Conservation (phyloP, 2,888 invertebrate genomes). For the Hoplodrina blanda region DNA sequence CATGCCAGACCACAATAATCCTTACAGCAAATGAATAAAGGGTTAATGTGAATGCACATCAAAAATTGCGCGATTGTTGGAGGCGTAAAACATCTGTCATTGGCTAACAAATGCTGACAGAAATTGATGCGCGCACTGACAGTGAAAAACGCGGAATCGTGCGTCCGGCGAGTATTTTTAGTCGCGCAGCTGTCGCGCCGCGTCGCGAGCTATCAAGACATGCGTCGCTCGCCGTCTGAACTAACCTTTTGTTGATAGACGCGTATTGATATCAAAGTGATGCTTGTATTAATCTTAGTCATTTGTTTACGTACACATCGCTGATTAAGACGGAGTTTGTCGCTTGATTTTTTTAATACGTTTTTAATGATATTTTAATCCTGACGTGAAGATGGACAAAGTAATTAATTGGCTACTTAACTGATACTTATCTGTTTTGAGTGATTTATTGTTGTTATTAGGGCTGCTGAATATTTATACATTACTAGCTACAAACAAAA, state of each 20-base stretch:
- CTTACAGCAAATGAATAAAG: conserved; percentile 60
- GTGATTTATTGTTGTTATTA: conserved; percentile 28
- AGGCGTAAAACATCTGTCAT: conserved; percentile 89
- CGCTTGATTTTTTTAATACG: conserved; percentile 11
- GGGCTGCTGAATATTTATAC: conserved; percentile 1
- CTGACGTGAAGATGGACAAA: conserved; percentile 6
- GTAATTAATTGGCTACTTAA: conserved; percentile 30
- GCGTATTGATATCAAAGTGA: conserved; percentile 64
- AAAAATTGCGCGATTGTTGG: conserved; percentile 64
- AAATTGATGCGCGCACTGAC: conserved; percentile 88
- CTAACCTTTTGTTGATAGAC: conserved; percentile 71
- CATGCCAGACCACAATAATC: conserved; percentile 59
- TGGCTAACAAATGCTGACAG: conserved; percentile 89
- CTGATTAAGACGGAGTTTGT: conserved; percentile 40
- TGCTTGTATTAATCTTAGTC: conserved; percentile 53
- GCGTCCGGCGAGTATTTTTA: conserved; percentile 84
- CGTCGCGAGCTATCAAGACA: conserved; percentile 75
- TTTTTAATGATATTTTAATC: conserved; percentile 37
- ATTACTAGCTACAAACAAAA: neutral
- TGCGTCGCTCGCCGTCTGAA: conserved; percentile 70
- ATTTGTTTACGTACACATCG: conserved; percentile 27
- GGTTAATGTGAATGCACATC: conserved; percentile 36
- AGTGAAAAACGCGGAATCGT: conserved; percentile 90
- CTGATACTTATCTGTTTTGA: neutral
- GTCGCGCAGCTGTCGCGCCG: conserved; percentile 86